Evolutionary conservation across 2,888 invertebrate species (phyloP).

Genomic region (Heteropelma amictum): DNA sequence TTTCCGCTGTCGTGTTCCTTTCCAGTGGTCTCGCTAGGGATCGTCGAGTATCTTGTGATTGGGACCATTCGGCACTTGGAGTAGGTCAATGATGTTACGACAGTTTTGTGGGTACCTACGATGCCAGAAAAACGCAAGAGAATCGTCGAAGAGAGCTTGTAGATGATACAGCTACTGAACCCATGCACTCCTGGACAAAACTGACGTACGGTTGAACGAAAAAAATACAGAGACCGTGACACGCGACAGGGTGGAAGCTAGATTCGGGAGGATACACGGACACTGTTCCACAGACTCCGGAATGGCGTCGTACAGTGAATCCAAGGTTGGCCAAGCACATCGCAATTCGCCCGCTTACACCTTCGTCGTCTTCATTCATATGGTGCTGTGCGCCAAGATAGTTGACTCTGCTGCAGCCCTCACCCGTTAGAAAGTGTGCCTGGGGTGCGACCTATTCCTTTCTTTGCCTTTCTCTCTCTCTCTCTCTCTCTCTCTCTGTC

Average conservation of each 20-base stretch:
- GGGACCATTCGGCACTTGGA: conserved; percentile 72
- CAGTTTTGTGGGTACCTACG: conserved; percentile 38
- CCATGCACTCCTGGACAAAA: not conserved
- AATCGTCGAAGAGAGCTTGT: conserved; percentile 64
- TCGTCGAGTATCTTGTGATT: conserved; percentile 68
- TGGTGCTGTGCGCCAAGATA: conserved; percentile 8
- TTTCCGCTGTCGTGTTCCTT: conserved; percentile 22
- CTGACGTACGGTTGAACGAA: conserved; percentile 14
- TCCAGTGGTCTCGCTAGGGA: conserved; percentile 60
- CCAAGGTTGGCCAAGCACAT: conserved; percentile 33
- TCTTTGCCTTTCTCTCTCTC: conserved; percentile 44
- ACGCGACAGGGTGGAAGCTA: conserved; percentile 27
- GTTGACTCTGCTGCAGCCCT: conserved; percentile 32
- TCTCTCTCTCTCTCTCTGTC: conserved; percentile 20
- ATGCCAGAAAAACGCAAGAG: conserved; percentile 1
- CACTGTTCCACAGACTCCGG: not conserved
- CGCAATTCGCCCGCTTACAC: conserved; percentile 52
- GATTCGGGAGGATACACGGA: not conserved
- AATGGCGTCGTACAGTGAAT: conserved; percentile 15
- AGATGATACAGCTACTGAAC: not conserved
- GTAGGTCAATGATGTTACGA: conserved; percentile 61
- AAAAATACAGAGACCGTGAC: conserved; percentile 14
- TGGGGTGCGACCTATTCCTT: conserved; percentile 6
- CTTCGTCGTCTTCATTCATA: conserved; percentile 37
- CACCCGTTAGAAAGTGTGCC: conserved; percentile 6